These are phyloP conservation scores for Beroe ovata DNA, from an alignment of 37 sponge, comb jelly and placozoan genomes.

Conservation along the genomic window DNA sequence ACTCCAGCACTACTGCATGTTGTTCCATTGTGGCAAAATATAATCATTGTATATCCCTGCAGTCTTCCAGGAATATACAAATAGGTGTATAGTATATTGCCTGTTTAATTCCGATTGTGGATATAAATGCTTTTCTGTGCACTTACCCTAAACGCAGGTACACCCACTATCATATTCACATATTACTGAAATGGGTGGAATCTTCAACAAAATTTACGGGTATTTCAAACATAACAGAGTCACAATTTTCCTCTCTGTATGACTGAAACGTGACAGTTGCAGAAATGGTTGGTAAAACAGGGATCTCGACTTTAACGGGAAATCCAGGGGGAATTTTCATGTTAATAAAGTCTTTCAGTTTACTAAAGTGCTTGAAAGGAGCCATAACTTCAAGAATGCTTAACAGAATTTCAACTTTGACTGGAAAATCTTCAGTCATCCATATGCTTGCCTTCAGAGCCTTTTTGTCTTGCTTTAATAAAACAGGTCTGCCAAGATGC, in stretches of 20 bases:
- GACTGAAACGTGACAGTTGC: conserved; percentile 80
- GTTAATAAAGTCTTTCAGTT: conserved; percentile 82
- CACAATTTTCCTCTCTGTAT: conserved; percentile 66
- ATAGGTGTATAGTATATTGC: too few relatives aligned
- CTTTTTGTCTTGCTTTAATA: conserved; percentile 77
- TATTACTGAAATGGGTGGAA: conserved; percentile 48
- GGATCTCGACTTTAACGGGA: conserved; percentile 89
- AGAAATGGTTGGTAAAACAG: conserved; percentile 90
- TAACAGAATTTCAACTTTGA: conserved; percentile 78
- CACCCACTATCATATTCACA: too few relatives aligned
- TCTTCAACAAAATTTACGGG: conserved; percentile 74
- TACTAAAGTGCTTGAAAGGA: conserved; percentile 92
- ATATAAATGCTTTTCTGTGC: too few relatives aligned
- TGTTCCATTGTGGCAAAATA: too few relatives aligned
- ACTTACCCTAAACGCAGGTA: too few relatives aligned
- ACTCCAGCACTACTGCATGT: too few relatives aligned
- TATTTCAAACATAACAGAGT: conserved; percentile 70
- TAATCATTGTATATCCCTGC: too few relatives aligned
- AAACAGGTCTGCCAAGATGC: conserved; percentile 75
- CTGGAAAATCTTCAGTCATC: conserved; percentile 77
- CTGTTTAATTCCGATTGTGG: too few relatives aligned
- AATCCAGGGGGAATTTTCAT: conserved; percentile 87
- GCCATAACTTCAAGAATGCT: conserved; percentile 86
- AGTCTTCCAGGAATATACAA: too few relatives aligned
- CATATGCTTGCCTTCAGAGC: conserved; percentile 76